A percentile compares a stretch with the other conserved stretches of the same genome.
These are phyloP conservation scores for Chiroxiphia lanceolata DNA, from an alignment of 2,797 vertebrate genomes.

Conservation along the genomic window DNA sequence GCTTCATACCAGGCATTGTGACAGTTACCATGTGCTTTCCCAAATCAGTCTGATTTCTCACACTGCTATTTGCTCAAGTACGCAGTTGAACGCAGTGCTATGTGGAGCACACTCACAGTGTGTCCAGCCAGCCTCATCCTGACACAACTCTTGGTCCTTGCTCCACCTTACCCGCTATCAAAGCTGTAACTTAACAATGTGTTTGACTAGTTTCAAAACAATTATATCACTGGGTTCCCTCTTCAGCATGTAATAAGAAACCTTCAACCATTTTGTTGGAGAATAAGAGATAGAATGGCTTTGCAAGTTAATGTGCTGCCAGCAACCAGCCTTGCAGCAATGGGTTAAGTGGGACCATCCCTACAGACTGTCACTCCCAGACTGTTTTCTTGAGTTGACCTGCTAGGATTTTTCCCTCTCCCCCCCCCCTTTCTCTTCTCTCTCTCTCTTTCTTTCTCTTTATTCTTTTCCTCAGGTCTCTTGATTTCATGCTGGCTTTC, in stretches of 20 bases:
- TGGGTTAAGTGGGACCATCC: slow-evolving; percentile 60
- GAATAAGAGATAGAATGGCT: slow-evolving; percentile 46
- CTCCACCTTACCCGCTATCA: not conserved
- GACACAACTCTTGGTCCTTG: not conserved
- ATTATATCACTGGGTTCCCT: not conserved
- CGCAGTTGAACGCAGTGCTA: rapidly evolving
- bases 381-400: slow-evolving; percentile 56
- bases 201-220: slow-evolving; percentile 37
- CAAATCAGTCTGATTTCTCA: not conserved
- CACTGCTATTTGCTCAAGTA: not conserved
- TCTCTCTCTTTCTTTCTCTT: slow-evolving; percentile 42
- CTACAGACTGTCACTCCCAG: slow-evolving; percentile 59
- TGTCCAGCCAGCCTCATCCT: slow-evolving; percentile 26
- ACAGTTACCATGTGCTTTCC: not conserved
- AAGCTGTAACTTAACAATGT: not conserved
- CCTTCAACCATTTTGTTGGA: not conserved
- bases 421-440: slow-evolving; percentile 40
- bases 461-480: slow-evolving; percentile 63
- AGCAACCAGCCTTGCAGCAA: slow-evolving; percentile 40
- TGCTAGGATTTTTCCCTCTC: slow-evolving; percentile 52
- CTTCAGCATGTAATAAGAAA: slow-evolving; percentile 52
- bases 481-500: slow-evolving; percentile 85
- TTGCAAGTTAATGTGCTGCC: slow-evolving; percentile 50
- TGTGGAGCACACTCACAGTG: not conserved
- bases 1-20: not conserved